phyloP scores from a whole-genome alignment of 2,797 vertebrate species.

The Cygnus olor region DNA sequence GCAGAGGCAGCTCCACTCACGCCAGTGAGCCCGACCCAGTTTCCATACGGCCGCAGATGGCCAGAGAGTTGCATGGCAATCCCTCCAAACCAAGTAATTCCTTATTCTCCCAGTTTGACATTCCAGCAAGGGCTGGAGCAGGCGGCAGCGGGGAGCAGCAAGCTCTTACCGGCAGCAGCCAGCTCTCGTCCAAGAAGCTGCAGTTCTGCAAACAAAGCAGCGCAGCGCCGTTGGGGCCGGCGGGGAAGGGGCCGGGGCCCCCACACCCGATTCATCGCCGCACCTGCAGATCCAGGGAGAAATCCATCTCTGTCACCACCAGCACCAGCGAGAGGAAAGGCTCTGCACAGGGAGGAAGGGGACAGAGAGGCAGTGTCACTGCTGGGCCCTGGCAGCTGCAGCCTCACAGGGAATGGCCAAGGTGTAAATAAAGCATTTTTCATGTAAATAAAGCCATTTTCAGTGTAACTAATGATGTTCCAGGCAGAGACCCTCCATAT shows the following conservation, averaged over 20 bases:
- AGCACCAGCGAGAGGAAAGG: conserved; percentile 85
- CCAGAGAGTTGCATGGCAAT: rapidly evolving
- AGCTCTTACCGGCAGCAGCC: conserved; percentile 85
- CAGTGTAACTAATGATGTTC: not conserved
- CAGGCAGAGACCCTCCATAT: not conserved
- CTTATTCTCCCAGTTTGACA: not conserved
- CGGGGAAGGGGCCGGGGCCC: not conserved
- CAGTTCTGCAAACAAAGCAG: conserved; percentile 80
- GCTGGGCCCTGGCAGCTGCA: rapidly evolving
- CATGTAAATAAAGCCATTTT: not conserved
- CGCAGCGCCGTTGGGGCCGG: rapidly evolving
- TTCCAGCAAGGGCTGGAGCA: not conserved
- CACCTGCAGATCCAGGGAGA: conserved; percentile 86
- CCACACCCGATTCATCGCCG: not conserved
- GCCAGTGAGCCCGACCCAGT: not conserved
- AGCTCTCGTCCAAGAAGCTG: conserved; percentile 89
- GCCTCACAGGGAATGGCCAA: not conserved
- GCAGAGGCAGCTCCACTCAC: not conserved
- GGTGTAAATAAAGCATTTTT: not conserved
- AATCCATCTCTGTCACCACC: conserved; percentile 84
- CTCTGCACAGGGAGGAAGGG: conserved; percentile 66
- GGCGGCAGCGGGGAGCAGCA: rapidly evolving
- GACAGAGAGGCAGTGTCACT: not conserved
- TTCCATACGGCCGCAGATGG: rapidly evolving
- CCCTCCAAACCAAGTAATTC: not conserved